Evolutionary conservation across 2,113 vertebrate genomes (phyloP).

Genomic region (Rousettus leschenaultii): DNA sequence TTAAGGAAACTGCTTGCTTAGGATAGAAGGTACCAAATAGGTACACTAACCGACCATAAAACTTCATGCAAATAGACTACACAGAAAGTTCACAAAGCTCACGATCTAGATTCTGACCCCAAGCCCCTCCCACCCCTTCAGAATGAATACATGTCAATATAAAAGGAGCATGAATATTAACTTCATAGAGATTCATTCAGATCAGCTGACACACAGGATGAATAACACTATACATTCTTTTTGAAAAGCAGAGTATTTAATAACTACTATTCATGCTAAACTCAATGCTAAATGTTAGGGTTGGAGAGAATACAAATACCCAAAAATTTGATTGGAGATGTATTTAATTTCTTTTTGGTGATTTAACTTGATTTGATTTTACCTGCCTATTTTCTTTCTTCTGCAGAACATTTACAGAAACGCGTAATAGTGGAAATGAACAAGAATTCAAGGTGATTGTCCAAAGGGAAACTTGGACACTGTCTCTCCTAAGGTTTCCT

Average conservation of each 20-base stretch:
- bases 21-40: neutral
- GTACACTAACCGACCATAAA: neutral
- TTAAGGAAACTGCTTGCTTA: neutral
- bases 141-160: neutral
- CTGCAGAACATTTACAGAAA: neutral
- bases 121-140: neutral
- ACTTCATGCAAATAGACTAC: neutral
- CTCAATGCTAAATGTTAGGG: neutral
- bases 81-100: slow-evolving; percentile 29
- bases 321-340: neutral
- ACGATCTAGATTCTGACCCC: neutral
- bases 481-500: neutral
- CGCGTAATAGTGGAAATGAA: neutral
- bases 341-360: neutral
- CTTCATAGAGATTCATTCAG: slow-evolving; percentile 13
- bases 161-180: slow-evolving; percentile 44
- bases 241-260: neutral
- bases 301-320: neutral
- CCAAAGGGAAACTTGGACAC: neutral
- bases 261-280: neutral
- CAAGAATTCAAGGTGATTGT: neutral
- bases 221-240: neutral
- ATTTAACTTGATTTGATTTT: neutral
- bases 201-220: neutral
- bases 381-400: neutral